Evolutionary conservation across 2,888 invertebrate species (phyloP), one percentile per base, ranked within the genome.

Genomic region (Drosophila trichaetosa): DNA sequence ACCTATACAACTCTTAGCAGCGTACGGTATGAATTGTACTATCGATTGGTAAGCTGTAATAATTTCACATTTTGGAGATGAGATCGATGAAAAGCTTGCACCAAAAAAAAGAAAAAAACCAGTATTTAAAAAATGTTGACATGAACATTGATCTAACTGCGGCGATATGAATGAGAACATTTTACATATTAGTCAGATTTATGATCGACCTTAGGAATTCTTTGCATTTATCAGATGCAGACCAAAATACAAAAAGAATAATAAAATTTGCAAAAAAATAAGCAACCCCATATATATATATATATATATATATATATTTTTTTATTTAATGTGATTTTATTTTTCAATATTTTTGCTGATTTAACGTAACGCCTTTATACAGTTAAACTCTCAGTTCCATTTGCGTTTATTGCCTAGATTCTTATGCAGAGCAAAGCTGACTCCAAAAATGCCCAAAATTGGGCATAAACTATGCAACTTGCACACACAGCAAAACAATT

Each of bases 1-100:
- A 42, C 54, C 64, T 60, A 36, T 38, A 46, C 73, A 63, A 60
- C 49, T 34, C 27, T 33, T 18, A 54, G 31, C 51, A 8, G 2
- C 13, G 42, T 73, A 46, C 18, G 57, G 18, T 24, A 56, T 27
- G 21, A 16, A 13, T 36, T 33, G 27, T 16, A 38, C 38, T 21
- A 40, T 34, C 58, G 69, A 52, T 67, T 42, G 34, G 10, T 42
- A 21, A 10, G 40, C 13, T 38, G 6, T 46, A 4, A 2, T 36
- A 18, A 36, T 52, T 42, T 61, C 13, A 27, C 21, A 40, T 18
- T 7, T 13, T 27, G n/a, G 4, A 18, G 4, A 6, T 27, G 1
- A 2, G 1, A 2, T 38, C 38, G 56, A 27, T 54, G 51, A 31
- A 51, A n/a, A 29, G 24, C 27, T 49, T 27, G 27, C 8, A 5